Conservation (phyloP, 2,797 vertebrate genomes). For the Liparis tanakae region DNA sequence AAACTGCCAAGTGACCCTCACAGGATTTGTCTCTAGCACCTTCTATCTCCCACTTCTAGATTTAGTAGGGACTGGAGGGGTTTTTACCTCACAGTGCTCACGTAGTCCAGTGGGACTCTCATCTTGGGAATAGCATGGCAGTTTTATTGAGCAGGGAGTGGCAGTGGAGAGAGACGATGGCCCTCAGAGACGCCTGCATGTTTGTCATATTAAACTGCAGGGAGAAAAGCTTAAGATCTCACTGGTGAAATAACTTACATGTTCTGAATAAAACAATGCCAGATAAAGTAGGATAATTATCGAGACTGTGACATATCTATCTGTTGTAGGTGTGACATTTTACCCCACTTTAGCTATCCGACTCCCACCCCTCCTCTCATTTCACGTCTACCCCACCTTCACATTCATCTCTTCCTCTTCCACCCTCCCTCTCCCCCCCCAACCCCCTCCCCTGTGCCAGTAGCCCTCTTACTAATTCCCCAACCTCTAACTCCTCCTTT, state of each 20-base stretch:
- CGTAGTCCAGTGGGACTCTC: constrained; percentile 72
- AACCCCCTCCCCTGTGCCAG: constrained; percentile 31
- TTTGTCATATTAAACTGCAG: constrained; percentile 75
- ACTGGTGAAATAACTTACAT: constrained; percentile 58
- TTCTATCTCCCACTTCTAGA: constrained; percentile 74
- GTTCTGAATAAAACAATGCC: constrained; percentile 60
- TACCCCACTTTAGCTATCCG: constrained; percentile 24
- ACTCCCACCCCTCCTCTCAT: constrained; percentile 24
- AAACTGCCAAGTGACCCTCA: constrained; percentile 78
- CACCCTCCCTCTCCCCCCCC: constrained; percentile 15
- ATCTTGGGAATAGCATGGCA: constrained; percentile 73
- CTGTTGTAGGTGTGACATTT: constrained; percentile 49
- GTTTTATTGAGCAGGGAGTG: constrained; percentile 79
- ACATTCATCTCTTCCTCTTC: constrained; percentile 44
- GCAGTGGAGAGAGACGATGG: constrained; percentile 67
- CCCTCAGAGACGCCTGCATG: constrained; percentile 70
- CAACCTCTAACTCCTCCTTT: constrained; percentile 61
- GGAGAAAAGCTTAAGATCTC: constrained; percentile 57
- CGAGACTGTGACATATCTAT: constrained; percentile 49
- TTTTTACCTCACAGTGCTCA: constrained; percentile 74
- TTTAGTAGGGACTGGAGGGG: constrained; percentile 74
- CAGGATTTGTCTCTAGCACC: constrained; percentile 67
- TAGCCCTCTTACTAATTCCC: constrained; percentile 62
- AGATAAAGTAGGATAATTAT: constrained; percentile 59
- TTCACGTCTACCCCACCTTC: constrained; percentile 37